phyloP scores from a whole-genome alignment of 2,888 invertebrate species.

The Myathropa florea region DNA sequence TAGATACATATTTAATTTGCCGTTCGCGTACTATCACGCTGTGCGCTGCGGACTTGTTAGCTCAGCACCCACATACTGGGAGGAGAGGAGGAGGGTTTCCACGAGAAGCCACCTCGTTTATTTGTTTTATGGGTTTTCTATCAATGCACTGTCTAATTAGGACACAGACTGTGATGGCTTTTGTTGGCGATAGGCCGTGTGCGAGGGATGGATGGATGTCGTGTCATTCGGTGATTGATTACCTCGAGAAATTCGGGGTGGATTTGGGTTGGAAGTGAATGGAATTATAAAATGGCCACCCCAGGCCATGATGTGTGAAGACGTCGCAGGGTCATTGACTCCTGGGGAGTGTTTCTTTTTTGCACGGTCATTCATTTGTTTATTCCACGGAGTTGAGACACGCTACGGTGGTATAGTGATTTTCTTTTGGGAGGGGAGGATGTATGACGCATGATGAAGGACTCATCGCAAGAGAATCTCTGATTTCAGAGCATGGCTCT shows the following conservation, averaged over 20 bases:
- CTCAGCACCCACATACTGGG: conserved; percentile 21
- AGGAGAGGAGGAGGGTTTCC: background rate
- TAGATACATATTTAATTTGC: conserved; percentile 60
- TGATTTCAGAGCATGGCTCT: no score
- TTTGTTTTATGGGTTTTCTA: conserved; percentile 48
- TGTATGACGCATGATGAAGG: no score
- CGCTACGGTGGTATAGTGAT: no score
- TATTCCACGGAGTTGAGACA: no score
- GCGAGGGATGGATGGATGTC: background rate
- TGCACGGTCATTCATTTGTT: no score
- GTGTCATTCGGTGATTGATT: background rate
- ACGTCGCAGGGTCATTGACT: background rate
- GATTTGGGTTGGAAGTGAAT: background rate
- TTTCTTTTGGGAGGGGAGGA: no score
- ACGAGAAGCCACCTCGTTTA: conserved; percentile 9
- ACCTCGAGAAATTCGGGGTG: background rate
- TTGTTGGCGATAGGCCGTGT: background rate
- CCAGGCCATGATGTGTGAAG: no score
- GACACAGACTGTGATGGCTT: conserved; percentile 7
- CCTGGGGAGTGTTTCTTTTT: background rate
- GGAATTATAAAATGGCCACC: background rate
- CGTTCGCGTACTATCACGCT: conserved; percentile 28
- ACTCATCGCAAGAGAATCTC: no score
- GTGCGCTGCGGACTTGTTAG: conserved; percentile 7
- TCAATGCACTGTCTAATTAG: conserved; percentile 28